A percentile compares a stretch with the other conserved stretches of the same genome.
Evolutionary conservation across 2,888 invertebrate species (phyloP).

Genomic region (Xanthorhoe designata): DNA sequence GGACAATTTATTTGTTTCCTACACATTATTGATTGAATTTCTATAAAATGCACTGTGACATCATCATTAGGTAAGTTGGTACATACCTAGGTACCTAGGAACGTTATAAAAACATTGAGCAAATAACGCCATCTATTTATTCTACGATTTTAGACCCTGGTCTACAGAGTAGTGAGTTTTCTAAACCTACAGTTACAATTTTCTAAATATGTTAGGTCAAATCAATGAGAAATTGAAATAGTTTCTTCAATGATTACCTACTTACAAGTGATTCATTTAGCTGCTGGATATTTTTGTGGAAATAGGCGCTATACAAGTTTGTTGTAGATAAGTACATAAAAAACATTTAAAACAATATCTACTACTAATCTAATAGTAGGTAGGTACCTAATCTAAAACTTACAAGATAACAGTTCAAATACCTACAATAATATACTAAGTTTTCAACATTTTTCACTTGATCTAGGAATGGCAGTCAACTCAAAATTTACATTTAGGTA

Average conservation of each 20-base stretch:
- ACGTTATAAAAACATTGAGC: slow-evolving; percentile 30
- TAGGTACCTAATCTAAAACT: slow-evolving; percentile 10
- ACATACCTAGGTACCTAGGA: too few species aligned
- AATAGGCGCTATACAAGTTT: too few species aligned
- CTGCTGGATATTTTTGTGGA: not conserved
- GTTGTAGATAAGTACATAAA: not conserved
- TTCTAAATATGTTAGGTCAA: too few species aligned
- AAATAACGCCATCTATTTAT: slow-evolving; percentile 13
- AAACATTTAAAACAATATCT: not conserved
- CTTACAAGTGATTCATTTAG: too few species aligned
- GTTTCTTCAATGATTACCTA: not conserved
- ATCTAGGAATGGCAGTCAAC: too few species aligned
- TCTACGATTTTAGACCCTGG: slow-evolving; percentile 12
- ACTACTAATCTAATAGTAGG: slow-evolving; percentile 10
- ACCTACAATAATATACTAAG: not conserved
- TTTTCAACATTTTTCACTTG: not conserved
- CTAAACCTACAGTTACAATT: too few species aligned
- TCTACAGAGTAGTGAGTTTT: not conserved
- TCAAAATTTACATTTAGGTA: too few species aligned
- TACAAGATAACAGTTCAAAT: not conserved
- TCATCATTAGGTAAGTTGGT: too few species aligned
- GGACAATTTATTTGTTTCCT: not conserved
- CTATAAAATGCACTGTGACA: too few species aligned
- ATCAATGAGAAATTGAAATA: not conserved
- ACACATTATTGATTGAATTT: not conserved